A percentile compares a stretch with the other conserved stretches of the same genome.
phyloP scores from a whole-genome alignment of 2,888 invertebrate species.

The Kryphioiulus occultus region DNA sequence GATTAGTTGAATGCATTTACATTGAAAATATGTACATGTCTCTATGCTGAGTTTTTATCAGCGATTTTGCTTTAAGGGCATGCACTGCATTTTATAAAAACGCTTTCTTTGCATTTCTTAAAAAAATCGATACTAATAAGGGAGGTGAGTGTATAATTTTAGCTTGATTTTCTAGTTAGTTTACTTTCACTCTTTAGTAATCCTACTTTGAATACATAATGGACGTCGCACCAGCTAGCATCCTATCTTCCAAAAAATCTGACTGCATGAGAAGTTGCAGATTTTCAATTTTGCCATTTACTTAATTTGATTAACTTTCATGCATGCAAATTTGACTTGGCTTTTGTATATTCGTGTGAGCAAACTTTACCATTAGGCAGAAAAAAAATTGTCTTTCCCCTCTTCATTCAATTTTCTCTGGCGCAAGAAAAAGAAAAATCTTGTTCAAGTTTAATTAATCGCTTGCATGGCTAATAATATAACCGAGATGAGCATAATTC shows the following conservation, averaged over 20 bases:
- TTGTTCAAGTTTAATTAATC: conserved; percentile 40
- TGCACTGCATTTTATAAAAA: neutral
- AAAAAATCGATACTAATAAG: neutral
- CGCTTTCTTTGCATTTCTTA: neutral
- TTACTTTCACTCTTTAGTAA: conserved; percentile 15
- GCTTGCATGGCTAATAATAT: conserved; percentile 38
- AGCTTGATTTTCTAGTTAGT: conserved; percentile 33
- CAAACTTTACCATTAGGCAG: conserved; percentile 20
- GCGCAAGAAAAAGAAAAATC: neutral
- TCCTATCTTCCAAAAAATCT: conserved; percentile 23
- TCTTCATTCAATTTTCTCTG: neutral
- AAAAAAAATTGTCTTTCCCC: neutral
- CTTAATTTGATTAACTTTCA: conserved; percentile 40
- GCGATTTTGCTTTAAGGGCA: neutral
- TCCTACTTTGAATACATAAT: conserved; percentile 39
- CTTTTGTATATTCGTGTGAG: conserved; percentile 35
- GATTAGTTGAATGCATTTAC: neutral
- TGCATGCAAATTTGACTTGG: conserved; percentile 39
- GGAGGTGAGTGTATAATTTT: conserved; percentile 13
- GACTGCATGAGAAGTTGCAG: conserved; percentile 32
- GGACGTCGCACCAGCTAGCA: neutral
- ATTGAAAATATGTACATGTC: neutral
- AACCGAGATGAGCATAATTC: conserved; percentile 36
- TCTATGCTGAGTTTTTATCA: neutral
- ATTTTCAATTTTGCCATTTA: conserved; percentile 36